Percentiles rank a stretch among this genome's conserved stretches.
phyloP scores from a whole-genome alignment of 2,797 vertebrate genomes.

The Vultur gryphus region DNA sequence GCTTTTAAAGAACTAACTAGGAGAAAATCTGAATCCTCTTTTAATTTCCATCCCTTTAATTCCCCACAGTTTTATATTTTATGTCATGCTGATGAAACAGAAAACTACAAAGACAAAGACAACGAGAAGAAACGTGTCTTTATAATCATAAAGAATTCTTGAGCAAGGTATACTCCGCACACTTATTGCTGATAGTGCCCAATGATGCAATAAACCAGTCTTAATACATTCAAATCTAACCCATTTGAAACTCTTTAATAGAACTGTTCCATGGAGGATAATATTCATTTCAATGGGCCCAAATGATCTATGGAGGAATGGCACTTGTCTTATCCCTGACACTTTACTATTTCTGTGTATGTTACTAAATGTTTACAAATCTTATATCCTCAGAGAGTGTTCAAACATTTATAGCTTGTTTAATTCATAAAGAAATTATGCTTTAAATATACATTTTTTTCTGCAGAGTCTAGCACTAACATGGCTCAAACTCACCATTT shows the following conservation, averaged over 20 bases:
- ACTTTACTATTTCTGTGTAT: neutral
- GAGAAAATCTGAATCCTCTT: neutral
- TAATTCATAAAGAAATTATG: conserved; percentile 20
- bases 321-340: neutral
- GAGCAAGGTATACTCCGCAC: neutral
- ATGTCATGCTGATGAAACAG: neutral
- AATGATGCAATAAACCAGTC: neutral
- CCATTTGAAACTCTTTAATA: neutral
- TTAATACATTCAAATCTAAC: neutral
- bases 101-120: neutral
- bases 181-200: neutral
- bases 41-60: neutral
- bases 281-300: neutral
- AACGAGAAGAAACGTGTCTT: neutral
- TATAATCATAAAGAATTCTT: neutral
- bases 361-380: neutral
- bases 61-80: neutral
- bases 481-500: neutral
- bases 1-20: neutral
- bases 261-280: neutral
- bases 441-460: neutral
- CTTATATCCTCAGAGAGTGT: neutral
- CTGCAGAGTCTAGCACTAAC: neutral
- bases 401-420: conserved; percentile 11
- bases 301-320: neutral